Conservation (phyloP, 2,797 vertebrate genomes). For the Cetoscarus ocellatus region DNA sequence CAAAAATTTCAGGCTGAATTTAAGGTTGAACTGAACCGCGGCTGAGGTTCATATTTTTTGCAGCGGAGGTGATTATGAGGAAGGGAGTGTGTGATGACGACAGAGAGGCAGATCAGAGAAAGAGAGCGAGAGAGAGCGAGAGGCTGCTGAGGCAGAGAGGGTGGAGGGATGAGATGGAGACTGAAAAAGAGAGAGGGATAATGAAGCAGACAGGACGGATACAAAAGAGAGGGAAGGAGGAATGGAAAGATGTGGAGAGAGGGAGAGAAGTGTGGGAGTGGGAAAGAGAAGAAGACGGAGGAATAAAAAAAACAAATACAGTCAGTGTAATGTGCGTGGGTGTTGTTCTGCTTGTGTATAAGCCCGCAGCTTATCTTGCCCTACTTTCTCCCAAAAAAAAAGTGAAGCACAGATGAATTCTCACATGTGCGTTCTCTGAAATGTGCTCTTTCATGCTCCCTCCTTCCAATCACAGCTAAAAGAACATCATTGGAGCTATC, state of each 20-base stretch:
- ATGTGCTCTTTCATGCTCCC: slow-evolving; percentile 45
- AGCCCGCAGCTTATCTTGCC: slow-evolving; percentile 83
- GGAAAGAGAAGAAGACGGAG: slow-evolving; percentile 14
- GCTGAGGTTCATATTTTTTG: slow-evolving; percentile 36
- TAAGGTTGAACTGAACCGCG: background rate
- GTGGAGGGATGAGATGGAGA: slow-evolving; percentile 47
- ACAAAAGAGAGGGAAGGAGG: slow-evolving; percentile 27
- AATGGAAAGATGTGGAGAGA: slow-evolving; percentile 3
- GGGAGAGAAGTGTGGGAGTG: slow-evolving; percentile 11
- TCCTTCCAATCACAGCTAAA: slow-evolving; percentile 39
- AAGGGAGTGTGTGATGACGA: slow-evolving; percentile 22
- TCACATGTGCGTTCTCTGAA: slow-evolving; percentile 44
- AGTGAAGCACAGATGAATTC: slow-evolving; percentile 49
- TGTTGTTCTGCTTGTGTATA: slow-evolving; percentile 70
- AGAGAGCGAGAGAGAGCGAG: slow-evolving; percentile 15
- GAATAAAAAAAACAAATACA: slow-evolving; percentile 13
- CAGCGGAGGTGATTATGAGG: slow-evolving; percentile 24
- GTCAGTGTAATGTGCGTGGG: slow-evolving; percentile 55
- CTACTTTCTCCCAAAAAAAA: slow-evolving; percentile 75
- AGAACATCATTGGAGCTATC: slow-evolving; percentile 29
- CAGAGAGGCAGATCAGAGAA: slow-evolving; percentile 56
- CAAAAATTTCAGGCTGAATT: background rate
- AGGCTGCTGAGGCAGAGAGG: slow-evolving; percentile 53
- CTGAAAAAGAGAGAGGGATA: slow-evolving; percentile 48
- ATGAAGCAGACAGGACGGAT: slow-evolving; percentile 25